Conservation (phyloP, 1,140 invertebrate species). For the Drosophila nasuta region DNA sequence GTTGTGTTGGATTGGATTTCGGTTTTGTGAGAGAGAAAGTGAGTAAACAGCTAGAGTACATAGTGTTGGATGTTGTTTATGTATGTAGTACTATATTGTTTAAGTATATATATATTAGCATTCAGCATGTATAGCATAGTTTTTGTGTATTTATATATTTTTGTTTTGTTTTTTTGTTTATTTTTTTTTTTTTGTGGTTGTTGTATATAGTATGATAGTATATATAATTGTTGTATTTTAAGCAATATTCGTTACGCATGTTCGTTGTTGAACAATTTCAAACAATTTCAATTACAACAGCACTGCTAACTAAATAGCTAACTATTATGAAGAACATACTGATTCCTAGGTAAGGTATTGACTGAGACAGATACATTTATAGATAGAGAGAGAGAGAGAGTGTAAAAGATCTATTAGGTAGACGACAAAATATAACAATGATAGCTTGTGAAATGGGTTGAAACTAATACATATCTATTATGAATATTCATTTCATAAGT, state of each 20-base stretch:
- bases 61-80: constrained; percentile 55
- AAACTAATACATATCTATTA: neutral
- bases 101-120: constrained; percentile 67
- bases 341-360: constrained; percentile 18
- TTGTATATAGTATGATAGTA: constrained; percentile 17
- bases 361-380: constrained; percentile 34
- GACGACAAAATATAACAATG: constrained; percentile 7
- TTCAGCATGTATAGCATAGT: constrained; percentile 70
- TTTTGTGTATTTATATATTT: constrained; percentile 40
- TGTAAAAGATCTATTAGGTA: constrained; percentile 31
- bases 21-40: constrained; percentile 27
- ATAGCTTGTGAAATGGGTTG: constrained; percentile 10
- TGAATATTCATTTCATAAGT: neutral
- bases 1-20: constrained; percentile 21
- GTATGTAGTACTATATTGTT: constrained; percentile 48
- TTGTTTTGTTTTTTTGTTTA: constrained; percentile 51
- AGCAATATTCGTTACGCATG: constrained; percentile 77
- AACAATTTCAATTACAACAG: constrained; percentile 71
- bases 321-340: constrained; percentile 24
- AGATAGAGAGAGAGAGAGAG: constrained; percentile 29
- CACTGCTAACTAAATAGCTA: constrained; percentile 68
- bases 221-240: constrained; percentile 35
- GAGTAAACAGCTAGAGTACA: constrained; percentile 64
- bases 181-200: constrained; percentile 9
- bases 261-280: constrained; percentile 76